A percentile compares a stretch with the other conserved stretches of the same genome.
These are phyloP conservation scores for Pocillopora damicornis DNA, from an alignment of 64 coral and sea anemone genomes.

Conservation along the genomic window DNA sequence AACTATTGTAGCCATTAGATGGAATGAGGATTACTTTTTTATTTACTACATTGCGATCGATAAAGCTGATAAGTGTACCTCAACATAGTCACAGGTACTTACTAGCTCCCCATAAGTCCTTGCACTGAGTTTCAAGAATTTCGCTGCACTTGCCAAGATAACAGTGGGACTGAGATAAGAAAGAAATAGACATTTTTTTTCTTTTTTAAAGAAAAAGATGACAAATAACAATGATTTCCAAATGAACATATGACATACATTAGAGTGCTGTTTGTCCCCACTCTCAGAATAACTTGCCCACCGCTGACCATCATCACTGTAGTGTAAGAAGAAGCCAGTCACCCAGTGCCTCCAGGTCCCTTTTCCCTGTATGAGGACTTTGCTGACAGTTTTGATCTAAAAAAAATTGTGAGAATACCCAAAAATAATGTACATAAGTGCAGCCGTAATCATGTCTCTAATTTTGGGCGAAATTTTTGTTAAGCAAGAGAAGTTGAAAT, in stretches of 20 bases:
- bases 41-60: too few species aligned
- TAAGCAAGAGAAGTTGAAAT: too few species aligned
- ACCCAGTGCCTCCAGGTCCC: slow-evolving; percentile 43
- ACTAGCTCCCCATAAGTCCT: slow-evolving; percentile 66
- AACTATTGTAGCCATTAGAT: too few species aligned
- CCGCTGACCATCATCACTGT: slow-evolving; percentile 48
- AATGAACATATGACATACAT: not conserved
- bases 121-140: slow-evolving; percentile 53
- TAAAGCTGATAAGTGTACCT: too few species aligned
- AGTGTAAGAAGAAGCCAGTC: slow-evolving; percentile 24
- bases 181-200: too few species aligned
- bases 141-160: slow-evolving; percentile 53
- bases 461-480: too few species aligned
- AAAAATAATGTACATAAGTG: not conserved
- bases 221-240: not conserved
- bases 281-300: slow-evolving; percentile 46
- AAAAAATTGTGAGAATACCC: not conserved
- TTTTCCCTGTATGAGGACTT: slow-evolving; percentile 34
- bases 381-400: slow-evolving; percentile 12
- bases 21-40: too few species aligned
- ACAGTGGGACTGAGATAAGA: slow-evolving; percentile 26
- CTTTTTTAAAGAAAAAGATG: too few species aligned
- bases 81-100: not conserved
- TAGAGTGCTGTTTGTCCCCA: slow-evolving; percentile 41
- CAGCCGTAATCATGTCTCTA: too few species aligned